phyloP scores from a whole-genome alignment of 1,140 invertebrate genomes.

The Odontomachus brunneus region DNA sequence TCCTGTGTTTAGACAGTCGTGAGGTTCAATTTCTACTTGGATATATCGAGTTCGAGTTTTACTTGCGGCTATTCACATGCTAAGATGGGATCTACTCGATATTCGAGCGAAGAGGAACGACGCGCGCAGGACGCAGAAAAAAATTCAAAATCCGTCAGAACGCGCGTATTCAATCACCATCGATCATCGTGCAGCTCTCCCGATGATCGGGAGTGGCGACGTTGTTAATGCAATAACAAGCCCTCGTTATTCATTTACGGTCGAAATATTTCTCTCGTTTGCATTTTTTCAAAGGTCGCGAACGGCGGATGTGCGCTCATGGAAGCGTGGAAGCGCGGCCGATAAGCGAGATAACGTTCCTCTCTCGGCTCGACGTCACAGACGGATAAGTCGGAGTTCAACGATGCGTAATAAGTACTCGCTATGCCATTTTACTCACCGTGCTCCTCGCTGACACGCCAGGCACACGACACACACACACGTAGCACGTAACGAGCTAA shows the following conservation, averaged over 20 bases:
- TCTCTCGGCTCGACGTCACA: conserved; percentile 42
- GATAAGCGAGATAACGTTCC: conserved; percentile 64
- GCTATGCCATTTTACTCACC: conserved; percentile 3
- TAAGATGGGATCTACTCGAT: no score
- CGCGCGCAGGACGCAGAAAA: no score
- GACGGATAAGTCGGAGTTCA: conserved; percentile 52
- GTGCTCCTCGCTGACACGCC: conserved; percentile 8
- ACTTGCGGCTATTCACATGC: no score
- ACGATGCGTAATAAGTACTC: conserved; percentile 52
- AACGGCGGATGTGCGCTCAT: conserved; percentile 22
- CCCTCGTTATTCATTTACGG: conserved; percentile 29
- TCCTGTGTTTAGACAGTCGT: no score
- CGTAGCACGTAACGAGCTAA: conserved; percentile 23
- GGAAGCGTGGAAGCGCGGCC: conserved; percentile 51
- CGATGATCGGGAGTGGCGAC: background rate
- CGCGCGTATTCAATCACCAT: no score
- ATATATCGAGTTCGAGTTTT: no score
- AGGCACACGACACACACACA: background rate
- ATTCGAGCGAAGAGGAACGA: no score
- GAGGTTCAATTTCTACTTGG: no score
- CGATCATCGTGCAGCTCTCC: no score
- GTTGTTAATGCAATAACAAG: conserved; percentile 8
- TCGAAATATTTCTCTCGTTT: background rate
- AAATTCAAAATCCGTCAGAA: no score
- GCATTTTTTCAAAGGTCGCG: conserved; percentile 38